Base-by-base conservation (phyloP, 2,797 vertebrate species). In the Sebastolobus alascanus region DNA sequence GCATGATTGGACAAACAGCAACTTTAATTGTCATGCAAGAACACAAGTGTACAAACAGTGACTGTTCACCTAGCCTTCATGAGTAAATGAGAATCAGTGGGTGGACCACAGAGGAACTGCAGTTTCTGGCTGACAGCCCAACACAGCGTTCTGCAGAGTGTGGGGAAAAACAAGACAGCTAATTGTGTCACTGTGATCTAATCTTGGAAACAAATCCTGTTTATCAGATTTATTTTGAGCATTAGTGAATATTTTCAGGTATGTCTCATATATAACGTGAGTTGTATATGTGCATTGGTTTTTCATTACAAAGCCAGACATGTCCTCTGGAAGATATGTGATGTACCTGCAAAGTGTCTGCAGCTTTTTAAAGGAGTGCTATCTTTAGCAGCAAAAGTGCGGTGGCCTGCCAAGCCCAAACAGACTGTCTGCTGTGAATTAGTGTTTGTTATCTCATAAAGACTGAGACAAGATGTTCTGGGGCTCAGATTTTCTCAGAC, bases 401-500 rank as follows among this genome's bases (percentile, higher is more conserved):
- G 27, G 8, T 22, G 63, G 40, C 66, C 50, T 33, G 60, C 59
- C 43, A 54, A 77, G 43, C 46, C 55, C 43, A 64, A 71, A 74
- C 74, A 27, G 22, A 68, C 59, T 73, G 70, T 75, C 71, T 71
- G 52, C 52, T 66, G 79, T 83, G 80, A 77, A 58, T 85, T 79
- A 73, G 54, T 64, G 38, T 77, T 66, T 78, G 69, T 86, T 85
- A 76, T 82, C 72, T 80, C 40, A 43, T 50, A 33, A 79, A 77
- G 63, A 77, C 56, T 18, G 29, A 55, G 37, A 74, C 31, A 9
- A 63, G 68, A 77, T 80, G 68, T 82, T 72, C 59, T 58, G 8
- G 37, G 50, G 54, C 83, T 81, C 60, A 16, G 73, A 37, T 43
- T 50, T 59, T 22, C 68, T 77, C 52, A 20, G 61, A 55, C 4